Conservation (phyloP, 2,797 vertebrate species). For the Phoxinus dragarum region DNA sequence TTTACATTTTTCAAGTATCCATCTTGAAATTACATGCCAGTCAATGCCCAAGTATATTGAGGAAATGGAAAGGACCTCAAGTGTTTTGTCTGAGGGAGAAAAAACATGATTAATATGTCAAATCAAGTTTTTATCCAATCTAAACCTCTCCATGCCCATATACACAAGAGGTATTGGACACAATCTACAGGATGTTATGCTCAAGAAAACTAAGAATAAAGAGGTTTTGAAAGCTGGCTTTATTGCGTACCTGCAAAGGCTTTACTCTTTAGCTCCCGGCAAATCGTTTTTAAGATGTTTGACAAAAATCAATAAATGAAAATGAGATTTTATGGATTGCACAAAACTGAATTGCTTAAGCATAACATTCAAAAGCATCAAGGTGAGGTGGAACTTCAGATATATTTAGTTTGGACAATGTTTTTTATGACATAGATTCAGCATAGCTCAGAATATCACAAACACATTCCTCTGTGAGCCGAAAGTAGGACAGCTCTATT, state of each 20-base stretch:
- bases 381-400: background rate
- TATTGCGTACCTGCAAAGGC: conserved; percentile 40
- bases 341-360: conserved; percentile 20
- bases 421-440: conserved; percentile 23
- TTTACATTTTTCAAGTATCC: conserved; percentile 50
- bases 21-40: conserved; percentile 59
- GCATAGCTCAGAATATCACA: conserved; percentile 45
- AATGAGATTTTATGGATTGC: conserved; percentile 24
- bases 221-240: conserved; percentile 34
- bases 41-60: conserved; percentile 46
- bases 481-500: conserved; percentile 55
- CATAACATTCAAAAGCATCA: background rate
- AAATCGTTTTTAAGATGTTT: conserved; percentile 23
- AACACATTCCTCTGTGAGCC: conserved; percentile 39
- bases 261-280: conserved; percentile 1
- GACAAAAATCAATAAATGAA: conserved; percentile 28
- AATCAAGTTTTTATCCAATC: conserved; percentile 51
- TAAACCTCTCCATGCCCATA: conserved; percentile 37
- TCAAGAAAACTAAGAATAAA: conserved; percentile 46
- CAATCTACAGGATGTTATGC: conserved; percentile 28
- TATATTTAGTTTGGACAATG: conserved; percentile 8
- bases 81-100: conserved; percentile 33
- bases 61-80: conserved; percentile 35
- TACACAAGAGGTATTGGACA: conserved; percentile 33
- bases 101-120: conserved; percentile 61